Base-by-base conservation (phyloP, 2,797 vertebrate species). In the Myiotriccus ornatus region DNA sequence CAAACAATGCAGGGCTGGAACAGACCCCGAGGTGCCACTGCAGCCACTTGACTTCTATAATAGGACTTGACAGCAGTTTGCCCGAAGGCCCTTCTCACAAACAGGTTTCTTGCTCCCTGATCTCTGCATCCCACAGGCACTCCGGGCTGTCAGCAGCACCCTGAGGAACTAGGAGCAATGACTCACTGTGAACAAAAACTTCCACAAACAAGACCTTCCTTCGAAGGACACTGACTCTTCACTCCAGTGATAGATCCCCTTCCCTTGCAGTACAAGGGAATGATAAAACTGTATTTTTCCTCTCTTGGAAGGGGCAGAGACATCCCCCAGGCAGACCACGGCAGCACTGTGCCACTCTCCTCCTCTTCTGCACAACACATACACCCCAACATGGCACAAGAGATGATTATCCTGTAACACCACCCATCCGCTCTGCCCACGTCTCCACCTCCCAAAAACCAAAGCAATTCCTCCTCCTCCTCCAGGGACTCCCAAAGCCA, bases 1-100 rank as follows among this genome's bases (percentile, higher is more conserved):
- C 59, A 84, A 95, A 94, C 89, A 94, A 89, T 49, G 60, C 78
- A 59, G 76, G 79, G 76, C 86, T 77, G 75, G 53, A 83, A 93
- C 75, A 89, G 65, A 75, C 12, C 10, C 22, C 1, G 34, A 87
- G 64, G 68, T 90, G 87, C 81, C 64, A 78, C 65, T 84, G 47
- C 60, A 90, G 77, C 34, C 76, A 75, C 62, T 89, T 80, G 59
- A 82, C 56, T 89, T 89, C 94, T 93, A 53, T 83, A 90, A 87
- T 68, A 90, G 89, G 89, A 90, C 84, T 88, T 80, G 34, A 75
- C 53, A 78, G 60, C 62, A 60, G 49, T 69, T 79, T 53, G 41
- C 73, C 84, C 17, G 14, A 84, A 94, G 84, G 37, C 30, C n/a
- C 43, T 83, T 85, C 41, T 91, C 68, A 80, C 55, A 65, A 71